A percentile compares a stretch with the other conserved stretches of the same genome.
Conservation (phyloP, 2,797 vertebrate species). For the Bovichtus diacanthus region DNA sequence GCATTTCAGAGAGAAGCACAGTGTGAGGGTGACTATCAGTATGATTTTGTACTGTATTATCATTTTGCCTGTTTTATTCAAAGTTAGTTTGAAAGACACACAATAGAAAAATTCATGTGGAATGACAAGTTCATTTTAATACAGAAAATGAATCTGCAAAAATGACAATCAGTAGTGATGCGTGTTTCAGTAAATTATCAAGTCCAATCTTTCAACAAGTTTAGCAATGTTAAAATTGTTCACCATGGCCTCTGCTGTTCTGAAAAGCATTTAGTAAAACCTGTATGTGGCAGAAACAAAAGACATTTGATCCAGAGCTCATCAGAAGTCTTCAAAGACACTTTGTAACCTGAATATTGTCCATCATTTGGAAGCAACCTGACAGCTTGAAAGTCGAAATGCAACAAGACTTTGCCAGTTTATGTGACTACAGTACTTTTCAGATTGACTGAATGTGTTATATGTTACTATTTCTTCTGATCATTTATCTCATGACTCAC, state of each 20-base stretch:
- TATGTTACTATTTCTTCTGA: too few species aligned
- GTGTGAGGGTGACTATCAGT: neutral
- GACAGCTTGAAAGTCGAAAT: neutral
- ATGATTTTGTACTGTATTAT: neutral
- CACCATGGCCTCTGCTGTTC: neutral
- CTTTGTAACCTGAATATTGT: neutral
- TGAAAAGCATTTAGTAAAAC: too few species aligned
- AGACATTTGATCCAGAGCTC: neutral
- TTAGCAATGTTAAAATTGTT: neutral
- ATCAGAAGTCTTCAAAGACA: neutral
- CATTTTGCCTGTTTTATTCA: neutral
- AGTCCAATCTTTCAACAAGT: neutral
- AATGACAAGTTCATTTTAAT: neutral
- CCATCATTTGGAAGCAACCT: neutral
- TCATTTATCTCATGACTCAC: neutral
- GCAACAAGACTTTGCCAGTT: neutral
- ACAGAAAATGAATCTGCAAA: neutral
- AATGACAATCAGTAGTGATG: neutral
- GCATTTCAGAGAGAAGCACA: neutral
- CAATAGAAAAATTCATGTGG: neutral
- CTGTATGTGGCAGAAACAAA: too few species aligned
- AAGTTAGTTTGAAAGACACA: neutral
- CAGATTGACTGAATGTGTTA: neutral
- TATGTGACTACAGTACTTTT: neutral
- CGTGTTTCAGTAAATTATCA: neutral